A percentile compares a stretch with the other conserved stretches of the same genome.
Conservation (phyloP, 2,888 invertebrate genomes). For the Melanostoma scalare region DNA sequence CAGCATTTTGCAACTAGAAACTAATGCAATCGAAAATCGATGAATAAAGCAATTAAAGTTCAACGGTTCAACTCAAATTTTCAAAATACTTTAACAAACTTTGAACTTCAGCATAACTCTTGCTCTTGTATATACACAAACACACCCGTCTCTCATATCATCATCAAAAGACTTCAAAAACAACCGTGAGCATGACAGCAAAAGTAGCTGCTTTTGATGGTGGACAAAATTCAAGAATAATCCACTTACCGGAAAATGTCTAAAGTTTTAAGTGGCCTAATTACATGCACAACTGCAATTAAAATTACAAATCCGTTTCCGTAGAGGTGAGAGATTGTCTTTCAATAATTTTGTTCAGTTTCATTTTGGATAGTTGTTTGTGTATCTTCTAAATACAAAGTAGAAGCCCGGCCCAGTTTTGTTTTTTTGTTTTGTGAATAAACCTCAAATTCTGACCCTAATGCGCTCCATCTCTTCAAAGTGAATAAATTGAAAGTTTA, state of each 20-base stretch:
- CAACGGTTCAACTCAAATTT: slow-evolving; percentile 24
- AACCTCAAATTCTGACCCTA: too few relatives aligned
- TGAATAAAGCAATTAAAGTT: slow-evolving; percentile 32
- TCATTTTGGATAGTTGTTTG: slow-evolving; percentile 29
- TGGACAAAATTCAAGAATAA: slow-evolving; percentile 45
- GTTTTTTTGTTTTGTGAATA: too few relatives aligned
- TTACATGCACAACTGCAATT: slow-evolving; percentile 57
- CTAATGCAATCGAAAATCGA: slow-evolving; percentile 40
- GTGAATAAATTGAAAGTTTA: too few relatives aligned
- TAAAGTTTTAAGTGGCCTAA: slow-evolving; percentile 60
- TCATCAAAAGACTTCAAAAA: slow-evolving; percentile 31
- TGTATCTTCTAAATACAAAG: too few relatives aligned
- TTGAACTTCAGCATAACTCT: slow-evolving; percentile 1
- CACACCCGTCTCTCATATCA: not conserved
- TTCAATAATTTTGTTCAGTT: too few relatives aligned
- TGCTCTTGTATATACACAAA: not conserved
- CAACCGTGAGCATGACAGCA: not conserved
- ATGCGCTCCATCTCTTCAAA: too few relatives aligned
- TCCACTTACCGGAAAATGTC: slow-evolving; percentile 53
- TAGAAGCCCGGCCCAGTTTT: too few relatives aligned
- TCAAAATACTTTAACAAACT: slow-evolving; percentile 15
- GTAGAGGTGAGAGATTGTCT: slow-evolving; percentile 3
- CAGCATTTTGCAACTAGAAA: slow-evolving; percentile 9
- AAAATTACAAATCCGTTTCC: slow-evolving; percentile 14
- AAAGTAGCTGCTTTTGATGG: not conserved